These are phyloP conservation scores for Pachyseris speciosa DNA, from an alignment of 64 coral and sea anemone species.

Conservation along the genomic window DNA sequence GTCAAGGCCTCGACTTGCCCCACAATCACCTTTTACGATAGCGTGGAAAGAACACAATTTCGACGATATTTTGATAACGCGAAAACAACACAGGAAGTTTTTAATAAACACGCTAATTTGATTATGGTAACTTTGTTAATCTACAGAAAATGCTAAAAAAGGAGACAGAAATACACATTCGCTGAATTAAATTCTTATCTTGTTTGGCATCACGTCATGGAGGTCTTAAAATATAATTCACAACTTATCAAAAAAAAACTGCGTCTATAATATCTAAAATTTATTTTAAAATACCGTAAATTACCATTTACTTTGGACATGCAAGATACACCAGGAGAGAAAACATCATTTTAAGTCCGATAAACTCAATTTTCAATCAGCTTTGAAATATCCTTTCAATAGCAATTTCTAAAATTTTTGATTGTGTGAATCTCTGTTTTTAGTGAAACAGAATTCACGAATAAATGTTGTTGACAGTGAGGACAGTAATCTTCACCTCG, in stretches of 20 bases:
- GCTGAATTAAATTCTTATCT: neutral
- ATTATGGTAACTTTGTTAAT: neutral
- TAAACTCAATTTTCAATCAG: neutral
- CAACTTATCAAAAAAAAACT: neutral
- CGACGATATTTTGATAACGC: neutral
- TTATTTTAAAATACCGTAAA: neutral
- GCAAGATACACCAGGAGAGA: neutral
- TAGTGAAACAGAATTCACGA: neutral
- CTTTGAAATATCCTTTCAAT: neutral
- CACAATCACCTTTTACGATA: neutral
- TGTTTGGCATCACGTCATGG: neutral
- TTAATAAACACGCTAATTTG: neutral
- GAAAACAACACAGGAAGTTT: neutral
- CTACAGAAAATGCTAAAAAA: neutral
- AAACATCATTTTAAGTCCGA: neutral
- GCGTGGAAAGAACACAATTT: neutral
- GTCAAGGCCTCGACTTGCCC: neutral
- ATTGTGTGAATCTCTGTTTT: neutral
- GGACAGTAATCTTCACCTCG: neutral
- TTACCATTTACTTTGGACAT: neutral
- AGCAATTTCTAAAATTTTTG: neutral
- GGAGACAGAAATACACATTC: neutral
- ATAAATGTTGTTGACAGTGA: neutral
- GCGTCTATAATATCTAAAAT: neutral
- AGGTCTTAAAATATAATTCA: neutral